Evolutionary conservation across 2,113 vertebrate species (phyloP).

Genomic region (Trogon surrucura): DNA sequence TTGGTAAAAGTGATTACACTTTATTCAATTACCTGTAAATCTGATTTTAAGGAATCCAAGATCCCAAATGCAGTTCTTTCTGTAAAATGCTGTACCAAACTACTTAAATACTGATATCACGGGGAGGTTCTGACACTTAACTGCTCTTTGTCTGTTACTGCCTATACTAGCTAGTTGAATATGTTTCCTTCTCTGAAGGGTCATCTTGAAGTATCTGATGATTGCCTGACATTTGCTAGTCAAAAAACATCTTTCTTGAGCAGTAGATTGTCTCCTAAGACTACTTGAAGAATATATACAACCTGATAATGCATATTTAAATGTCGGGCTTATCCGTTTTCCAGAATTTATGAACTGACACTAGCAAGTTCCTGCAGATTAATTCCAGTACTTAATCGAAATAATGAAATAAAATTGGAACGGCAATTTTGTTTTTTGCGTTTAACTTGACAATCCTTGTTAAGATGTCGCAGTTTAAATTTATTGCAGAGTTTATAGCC

Average conservation of each 20-base stretch:
- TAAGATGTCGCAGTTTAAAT: background rate
- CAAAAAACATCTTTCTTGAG: background rate
- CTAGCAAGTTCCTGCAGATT: background rate
- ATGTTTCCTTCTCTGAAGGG: background rate
- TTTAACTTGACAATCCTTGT: background rate
- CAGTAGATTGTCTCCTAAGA: background rate
- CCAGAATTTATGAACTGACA: background rate
- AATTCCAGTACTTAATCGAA: background rate
- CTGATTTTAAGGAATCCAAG: constrained; percentile 20
- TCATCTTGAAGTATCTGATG: background rate
- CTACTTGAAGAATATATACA: background rate
- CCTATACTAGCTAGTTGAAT: background rate
- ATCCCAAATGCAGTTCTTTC: background rate
- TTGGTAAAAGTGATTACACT: background rate
- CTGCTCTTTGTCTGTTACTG: background rate
- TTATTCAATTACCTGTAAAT: constrained; percentile 42
- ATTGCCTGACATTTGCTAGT: background rate
- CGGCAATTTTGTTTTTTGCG: background rate
- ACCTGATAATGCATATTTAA: background rate
- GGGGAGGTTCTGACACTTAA: background rate
- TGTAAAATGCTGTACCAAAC: background rate
- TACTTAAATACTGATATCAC: background rate
- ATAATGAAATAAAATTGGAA: constrained; percentile 6
- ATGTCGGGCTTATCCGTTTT: background rate
- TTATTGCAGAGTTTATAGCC: background rate